phyloP scores from a whole-genome alignment of 2,113 vertebrate species.

The Octodon degus region DNA sequence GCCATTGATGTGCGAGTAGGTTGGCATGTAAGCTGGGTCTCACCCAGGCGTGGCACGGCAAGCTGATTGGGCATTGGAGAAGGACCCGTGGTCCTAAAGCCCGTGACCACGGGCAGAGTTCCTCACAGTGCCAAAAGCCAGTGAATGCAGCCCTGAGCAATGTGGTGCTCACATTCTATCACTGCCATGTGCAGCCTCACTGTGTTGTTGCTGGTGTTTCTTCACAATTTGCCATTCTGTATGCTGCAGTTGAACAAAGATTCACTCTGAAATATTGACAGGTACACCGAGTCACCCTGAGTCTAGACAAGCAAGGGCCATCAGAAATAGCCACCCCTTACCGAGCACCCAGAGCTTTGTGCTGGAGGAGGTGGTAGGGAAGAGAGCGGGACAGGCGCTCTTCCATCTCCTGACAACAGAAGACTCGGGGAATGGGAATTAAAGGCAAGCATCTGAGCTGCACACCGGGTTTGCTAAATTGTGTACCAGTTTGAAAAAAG shows the following conservation, averaged over 20 bases:
- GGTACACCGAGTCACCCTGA: background rate
- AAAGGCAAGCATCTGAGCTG: background rate
- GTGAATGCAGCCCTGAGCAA: background rate
- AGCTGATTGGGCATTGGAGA: constrained; percentile 37
- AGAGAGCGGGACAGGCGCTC: background rate
- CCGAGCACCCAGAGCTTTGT: background rate
- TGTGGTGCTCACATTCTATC: background rate
- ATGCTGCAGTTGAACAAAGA: background rate
- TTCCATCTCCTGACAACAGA: background rate
- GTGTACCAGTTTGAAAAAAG: background rate
- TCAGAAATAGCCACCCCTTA: background rate
- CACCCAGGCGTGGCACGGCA: background rate
- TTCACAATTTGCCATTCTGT: background rate
- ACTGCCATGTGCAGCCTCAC: background rate
- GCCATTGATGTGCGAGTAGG: background rate
- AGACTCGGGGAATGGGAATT: background rate
- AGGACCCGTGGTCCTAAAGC: constrained; percentile 35
- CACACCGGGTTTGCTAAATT: background rate
- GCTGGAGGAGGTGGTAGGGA: background rate
- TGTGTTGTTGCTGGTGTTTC: background rate
- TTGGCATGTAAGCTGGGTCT: constrained; percentile 36
- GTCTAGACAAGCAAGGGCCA: background rate
- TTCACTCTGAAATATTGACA: background rate
- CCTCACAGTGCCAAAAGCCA: background rate
- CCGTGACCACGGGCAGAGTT: background rate